These are phyloP conservation scores for Mesorhabditis sp. DNA, from an alignment of 2,888 invertebrate genomes.

Conservation along the genomic window DNA sequence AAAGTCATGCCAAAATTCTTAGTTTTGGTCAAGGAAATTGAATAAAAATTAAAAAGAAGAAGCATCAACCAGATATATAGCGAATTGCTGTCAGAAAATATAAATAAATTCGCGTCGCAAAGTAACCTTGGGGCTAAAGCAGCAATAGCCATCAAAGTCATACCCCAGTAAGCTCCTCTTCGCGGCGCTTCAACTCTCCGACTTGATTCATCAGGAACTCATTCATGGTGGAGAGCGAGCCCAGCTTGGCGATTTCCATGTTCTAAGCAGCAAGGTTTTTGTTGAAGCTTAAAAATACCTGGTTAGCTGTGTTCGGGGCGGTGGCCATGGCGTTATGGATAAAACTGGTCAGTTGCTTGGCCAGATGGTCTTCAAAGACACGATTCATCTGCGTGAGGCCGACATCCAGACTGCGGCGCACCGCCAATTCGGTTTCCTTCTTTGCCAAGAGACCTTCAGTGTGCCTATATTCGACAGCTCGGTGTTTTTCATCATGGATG, in stretches of 20 bases:
- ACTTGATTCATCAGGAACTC: background rate
- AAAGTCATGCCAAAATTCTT: no score
- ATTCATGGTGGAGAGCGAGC: background rate
- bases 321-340: background rate
- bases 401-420: background rate
- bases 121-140: no score
- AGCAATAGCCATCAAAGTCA: background rate
- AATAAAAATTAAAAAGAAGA: no score
- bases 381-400: background rate
- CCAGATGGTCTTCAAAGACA: no score
- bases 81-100: no score
- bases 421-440: slow-evolving; percentile 3
- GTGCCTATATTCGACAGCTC: background rate
- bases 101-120: no score
- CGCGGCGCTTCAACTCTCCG: background rate
- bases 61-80: no score
- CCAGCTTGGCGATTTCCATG: background rate
- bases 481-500: background rate
- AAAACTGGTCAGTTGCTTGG: background rate
- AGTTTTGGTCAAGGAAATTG: no score
- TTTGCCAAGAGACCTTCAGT: background rate
- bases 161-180: slow-evolving; percentile 1
- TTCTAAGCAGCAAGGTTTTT: background rate
- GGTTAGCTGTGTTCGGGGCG: background rate
- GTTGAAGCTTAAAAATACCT: background rate